Conservation (phyloP, 2,888 invertebrate species). For the Eupithecia inturbata region DNA sequence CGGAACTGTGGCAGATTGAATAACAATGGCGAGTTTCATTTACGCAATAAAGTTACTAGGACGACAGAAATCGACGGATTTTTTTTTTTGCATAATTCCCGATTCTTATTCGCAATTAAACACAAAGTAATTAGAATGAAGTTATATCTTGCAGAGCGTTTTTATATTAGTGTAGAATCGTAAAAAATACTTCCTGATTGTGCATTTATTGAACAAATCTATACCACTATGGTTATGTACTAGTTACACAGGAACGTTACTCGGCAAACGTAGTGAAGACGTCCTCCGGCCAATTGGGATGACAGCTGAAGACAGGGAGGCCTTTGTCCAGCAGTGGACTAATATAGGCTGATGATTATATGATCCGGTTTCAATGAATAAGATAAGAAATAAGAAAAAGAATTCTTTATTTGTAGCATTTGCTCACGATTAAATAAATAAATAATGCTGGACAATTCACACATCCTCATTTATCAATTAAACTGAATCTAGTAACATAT, state of each 20-base stretch:
- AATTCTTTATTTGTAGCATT: too few relatives aligned
- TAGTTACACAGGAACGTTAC: slow-evolving; percentile 26
- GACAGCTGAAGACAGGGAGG: too few relatives aligned
- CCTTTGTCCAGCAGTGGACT: too few relatives aligned
- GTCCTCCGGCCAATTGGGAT: too few relatives aligned
- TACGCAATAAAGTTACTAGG: slow-evolving; percentile 68
- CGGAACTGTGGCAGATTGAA: slow-evolving; percentile 12
- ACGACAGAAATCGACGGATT: background rate
- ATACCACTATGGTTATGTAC: slow-evolving; percentile 21
- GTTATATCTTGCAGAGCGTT: background rate
- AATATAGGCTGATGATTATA: too few relatives aligned
- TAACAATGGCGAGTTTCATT: slow-evolving; percentile 59
- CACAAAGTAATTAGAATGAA: background rate
- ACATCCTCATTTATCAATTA: too few relatives aligned
- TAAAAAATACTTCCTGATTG: background rate
- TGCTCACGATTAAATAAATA: too few relatives aligned
- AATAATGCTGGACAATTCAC: too few relatives aligned
- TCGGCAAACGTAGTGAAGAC: too few relatives aligned
- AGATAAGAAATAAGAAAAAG: too few relatives aligned
- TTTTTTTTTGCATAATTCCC: background rate
- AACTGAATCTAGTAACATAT: too few relatives aligned
- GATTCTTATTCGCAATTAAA: background rate
- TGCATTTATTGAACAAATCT: background rate
- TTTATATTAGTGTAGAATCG: background rate
- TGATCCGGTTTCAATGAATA: too few relatives aligned